Conservation (phyloP, 2,888 invertebrate species). For the Nomada goodeniana region DNA sequence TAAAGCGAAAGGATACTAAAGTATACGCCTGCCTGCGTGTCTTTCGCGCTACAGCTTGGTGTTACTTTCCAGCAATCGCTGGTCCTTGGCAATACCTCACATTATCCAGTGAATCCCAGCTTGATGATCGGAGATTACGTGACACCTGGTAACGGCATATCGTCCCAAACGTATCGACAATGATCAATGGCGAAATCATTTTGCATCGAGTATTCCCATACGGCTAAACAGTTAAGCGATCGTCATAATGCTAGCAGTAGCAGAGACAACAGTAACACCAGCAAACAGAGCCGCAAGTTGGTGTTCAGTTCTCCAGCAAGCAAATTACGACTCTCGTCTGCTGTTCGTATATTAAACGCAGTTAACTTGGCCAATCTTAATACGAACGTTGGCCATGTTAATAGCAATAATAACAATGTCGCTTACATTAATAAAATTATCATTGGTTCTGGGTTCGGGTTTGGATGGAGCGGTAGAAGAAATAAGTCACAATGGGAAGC, state of each 20-base stretch:
- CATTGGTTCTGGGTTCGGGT: slow-evolving; percentile 62
- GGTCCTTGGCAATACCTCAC: slow-evolving; percentile 87
- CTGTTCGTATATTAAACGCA: slow-evolving; percentile 75
- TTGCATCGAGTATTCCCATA: slow-evolving; percentile 74
- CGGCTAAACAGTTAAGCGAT: slow-evolving; percentile 73
- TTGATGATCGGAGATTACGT: slow-evolving; percentile 92
- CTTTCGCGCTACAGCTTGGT: slow-evolving; percentile 83
- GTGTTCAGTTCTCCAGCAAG: slow-evolving; percentile 77
- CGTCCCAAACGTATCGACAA: slow-evolving; percentile 81
- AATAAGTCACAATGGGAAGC: slow-evolving; percentile 74
- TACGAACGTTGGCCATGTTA: slow-evolving; percentile 51
- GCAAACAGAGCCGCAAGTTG: slow-evolving; percentile 72
- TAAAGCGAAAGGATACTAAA: slow-evolving; percentile 78
- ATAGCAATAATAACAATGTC: slow-evolving; percentile 35
- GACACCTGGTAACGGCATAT: slow-evolving; percentile 86
- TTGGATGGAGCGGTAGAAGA: slow-evolving; percentile 69
- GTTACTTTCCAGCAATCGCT: slow-evolving; percentile 85
- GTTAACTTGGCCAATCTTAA: slow-evolving; percentile 66
- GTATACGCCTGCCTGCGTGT: slow-evolving; percentile 78
- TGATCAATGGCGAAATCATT: slow-evolving; percentile 80
- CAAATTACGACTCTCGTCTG: slow-evolving; percentile 76
- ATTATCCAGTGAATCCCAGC: slow-evolving; percentile 89
- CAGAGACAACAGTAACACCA: slow-evolving; percentile 48
- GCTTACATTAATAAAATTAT: slow-evolving; percentile 61
- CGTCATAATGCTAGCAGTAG: slow-evolving; percentile 66